A percentile compares a stretch with the other conserved stretches of the same genome.
Evolutionary conservation across 1,140 invertebrate species (phyloP).

Genomic region (Odontomachus brunneus): DNA sequence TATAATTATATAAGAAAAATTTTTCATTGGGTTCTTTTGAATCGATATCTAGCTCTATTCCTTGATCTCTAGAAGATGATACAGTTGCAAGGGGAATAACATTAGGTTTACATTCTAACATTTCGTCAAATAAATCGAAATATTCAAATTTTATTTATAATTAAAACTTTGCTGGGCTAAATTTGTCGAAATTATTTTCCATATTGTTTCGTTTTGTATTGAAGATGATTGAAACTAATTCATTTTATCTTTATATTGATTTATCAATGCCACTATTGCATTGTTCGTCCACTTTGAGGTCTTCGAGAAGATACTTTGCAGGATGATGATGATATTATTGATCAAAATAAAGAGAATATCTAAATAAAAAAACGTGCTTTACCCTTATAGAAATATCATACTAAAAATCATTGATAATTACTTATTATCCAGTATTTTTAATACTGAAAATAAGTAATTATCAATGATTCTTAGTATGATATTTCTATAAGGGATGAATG

Average conservation of each 20-base stretch:
- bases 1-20: no score
- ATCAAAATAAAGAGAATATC: no score
- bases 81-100: neutral
- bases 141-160: neutral
- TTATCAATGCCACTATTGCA: neutral
- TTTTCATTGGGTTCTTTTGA: no score
- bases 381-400: no score
- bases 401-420: no score
- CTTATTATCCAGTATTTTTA: no score
- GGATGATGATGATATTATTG: no score
- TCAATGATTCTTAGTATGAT: no score
- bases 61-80: neutral
- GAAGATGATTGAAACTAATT: neutral
- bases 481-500: no score
- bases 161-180: neutral
- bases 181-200: neutral
- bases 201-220: neutral
- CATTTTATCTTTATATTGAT: neutral
- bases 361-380: no score
- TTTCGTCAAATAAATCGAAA: neutral
- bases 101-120: neutral
- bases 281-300: neutral
- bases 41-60: neutral
- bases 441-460: no score
- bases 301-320: no score